phyloP scores from a whole-genome alignment of 1,140 invertebrate genomes.

The Alviniconcha marisindica region DNA sequence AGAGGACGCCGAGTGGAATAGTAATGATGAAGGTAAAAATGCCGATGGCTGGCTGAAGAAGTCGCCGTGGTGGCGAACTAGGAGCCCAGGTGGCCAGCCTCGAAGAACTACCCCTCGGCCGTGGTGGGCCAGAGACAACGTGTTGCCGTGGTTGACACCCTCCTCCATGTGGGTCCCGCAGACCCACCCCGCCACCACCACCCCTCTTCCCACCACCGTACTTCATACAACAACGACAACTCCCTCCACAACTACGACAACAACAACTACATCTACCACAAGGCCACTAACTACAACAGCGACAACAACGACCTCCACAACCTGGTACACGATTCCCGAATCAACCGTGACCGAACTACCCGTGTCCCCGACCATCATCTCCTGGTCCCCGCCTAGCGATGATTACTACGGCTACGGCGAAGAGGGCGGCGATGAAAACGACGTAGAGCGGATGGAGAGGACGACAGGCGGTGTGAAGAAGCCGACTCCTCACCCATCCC shows the following conservation, averaged over 20 bases:
- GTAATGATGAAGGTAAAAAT: neutral
- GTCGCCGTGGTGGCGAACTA: neutral
- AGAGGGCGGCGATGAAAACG: neutral
- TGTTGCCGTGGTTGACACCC: neutral
- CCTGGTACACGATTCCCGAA: too few relatives aligned
- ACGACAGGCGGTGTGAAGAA: too few relatives aligned
- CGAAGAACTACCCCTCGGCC: neutral
- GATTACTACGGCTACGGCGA: neutral
- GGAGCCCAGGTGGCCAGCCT: neutral
- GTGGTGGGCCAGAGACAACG: neutral
- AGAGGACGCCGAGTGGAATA: too few relatives aligned
- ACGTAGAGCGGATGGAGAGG: neutral
- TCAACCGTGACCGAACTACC: neutral
- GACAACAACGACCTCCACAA: neutral
- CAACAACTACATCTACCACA: too few relatives aligned
- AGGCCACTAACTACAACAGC: too few relatives aligned
- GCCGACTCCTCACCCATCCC: too few relatives aligned
- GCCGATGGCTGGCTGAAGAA: neutral
- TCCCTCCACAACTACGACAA: too few relatives aligned
- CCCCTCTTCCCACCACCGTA: neutral
- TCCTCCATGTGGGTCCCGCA: neutral
- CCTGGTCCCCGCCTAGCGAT: neutral
- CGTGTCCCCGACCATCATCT: slow-evolving; percentile 1
- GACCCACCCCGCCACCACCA: neutral
- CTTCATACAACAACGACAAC: too few relatives aligned